Base-by-base conservation (phyloP, 1,140 invertebrate genomes). In the Drosophila guanche region DNA sequence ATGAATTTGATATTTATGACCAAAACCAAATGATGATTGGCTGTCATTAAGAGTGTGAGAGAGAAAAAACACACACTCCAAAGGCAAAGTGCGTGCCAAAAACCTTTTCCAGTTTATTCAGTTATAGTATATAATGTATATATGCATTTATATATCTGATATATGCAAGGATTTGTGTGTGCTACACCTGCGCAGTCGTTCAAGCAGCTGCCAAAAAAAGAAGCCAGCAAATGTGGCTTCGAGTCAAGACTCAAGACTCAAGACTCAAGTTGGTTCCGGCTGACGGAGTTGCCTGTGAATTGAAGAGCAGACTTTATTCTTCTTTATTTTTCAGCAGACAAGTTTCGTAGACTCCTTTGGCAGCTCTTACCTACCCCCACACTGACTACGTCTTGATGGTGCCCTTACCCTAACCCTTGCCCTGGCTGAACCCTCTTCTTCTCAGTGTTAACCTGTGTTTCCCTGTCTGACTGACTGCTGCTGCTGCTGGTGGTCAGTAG, bases 241-340 rank as follows among this genome's bases (percentile, higher is more conserved):
- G 40, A 47, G 45, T 23, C 45, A 12, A 37, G 16, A 20, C 5
- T 27, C 5, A 27, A 37, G 16, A 20, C 5, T 27, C 5, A 27
- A 27, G 25, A 27, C 5, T 27, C 5, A 27, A 67, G 55, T 48
- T 43, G 58, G 80, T 85, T 85, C 71, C 80, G 80, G 60, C 74
- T 69, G 72, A 85, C 41, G 61, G 76, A 55, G 45, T 51, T 57
- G 80, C 80, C 80, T 85, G 80, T 71, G 80, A 85, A 85, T 52
- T 60, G 55, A 40, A 45, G 10, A 57, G 16, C 16, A 20, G 16
- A 20, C 16, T 20, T 20, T 20, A 20, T 20, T 20, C 16, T 20
- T 20, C 16, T 20, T 25, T 54, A 25, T 55, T 22, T n/a, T 16
- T 41, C 1, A 20, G 12, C 2, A 27, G 6, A 33, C 52, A 12